Evolutionary conservation across 1,140 invertebrate species (phyloP).

Genomic region (Heliconius nattereri): DNA sequence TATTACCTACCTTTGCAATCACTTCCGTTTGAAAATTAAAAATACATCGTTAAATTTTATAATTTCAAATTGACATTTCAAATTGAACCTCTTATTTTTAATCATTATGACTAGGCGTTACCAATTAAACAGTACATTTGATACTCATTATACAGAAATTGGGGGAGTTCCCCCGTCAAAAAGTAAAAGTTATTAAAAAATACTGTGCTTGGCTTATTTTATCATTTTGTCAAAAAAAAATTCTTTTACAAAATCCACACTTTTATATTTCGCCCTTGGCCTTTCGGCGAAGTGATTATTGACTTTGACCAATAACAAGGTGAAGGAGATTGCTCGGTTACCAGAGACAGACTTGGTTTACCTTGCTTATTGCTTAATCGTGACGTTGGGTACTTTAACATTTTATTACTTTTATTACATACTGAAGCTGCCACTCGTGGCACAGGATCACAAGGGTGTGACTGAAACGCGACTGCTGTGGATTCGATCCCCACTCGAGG

Average conservation of each 20-base stretch:
- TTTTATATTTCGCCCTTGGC: background rate
- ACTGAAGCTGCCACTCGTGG: no score
- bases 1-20: background rate
- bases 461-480: no score
- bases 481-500: no score
- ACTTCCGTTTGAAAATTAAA: background rate
- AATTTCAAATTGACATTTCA: background rate
- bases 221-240: background rate
- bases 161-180: background rate
- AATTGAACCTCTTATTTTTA: background rate
- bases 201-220: background rate
- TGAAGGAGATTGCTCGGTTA: background rate
- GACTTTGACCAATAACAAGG: background rate
- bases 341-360: no score
- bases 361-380: no score
- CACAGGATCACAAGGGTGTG: no score
- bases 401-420: no score
- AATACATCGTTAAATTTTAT: background rate
- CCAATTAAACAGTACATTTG: slow-evolving; percentile 13
- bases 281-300: background rate
- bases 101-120: background rate
- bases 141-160: slow-evolving; percentile 10
- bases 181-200: background rate
- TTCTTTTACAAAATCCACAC: background rate
- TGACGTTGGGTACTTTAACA: no score